Evolutionary conservation across 2,797 vertebrate genomes (phyloP).

Genomic region (Vireo griseus): DNA sequence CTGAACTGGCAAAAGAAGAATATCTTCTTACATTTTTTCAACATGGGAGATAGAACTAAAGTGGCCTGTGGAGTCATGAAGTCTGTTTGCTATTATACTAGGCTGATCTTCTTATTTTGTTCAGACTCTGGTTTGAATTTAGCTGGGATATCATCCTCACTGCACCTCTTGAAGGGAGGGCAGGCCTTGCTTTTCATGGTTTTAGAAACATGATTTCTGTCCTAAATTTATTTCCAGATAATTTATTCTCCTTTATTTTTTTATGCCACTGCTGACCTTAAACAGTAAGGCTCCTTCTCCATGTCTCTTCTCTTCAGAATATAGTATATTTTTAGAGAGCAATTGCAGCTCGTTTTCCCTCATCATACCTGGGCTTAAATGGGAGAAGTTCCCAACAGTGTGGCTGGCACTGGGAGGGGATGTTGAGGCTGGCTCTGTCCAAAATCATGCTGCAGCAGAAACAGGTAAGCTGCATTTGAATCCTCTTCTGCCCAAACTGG

Average conservation of each 20-base stretch:
- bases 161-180: neutral
- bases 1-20: neutral
- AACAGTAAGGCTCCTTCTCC: neutral
- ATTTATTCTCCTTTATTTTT: neutral
- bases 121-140: neutral
- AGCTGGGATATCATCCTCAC: neutral
- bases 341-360: neutral
- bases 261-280: neutral
- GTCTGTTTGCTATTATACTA: neutral
- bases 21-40: neutral
- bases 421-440: neutral
- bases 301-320: neutral
- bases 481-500: neutral
- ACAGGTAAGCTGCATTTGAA: neutral
- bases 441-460: neutral
- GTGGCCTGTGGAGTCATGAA: neutral
- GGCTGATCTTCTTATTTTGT: neutral
- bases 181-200: neutral
- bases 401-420: rapidly evolving
- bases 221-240: neutral
- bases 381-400: rapidly evolving
- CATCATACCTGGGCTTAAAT: rapidly evolving
- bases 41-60: neutral
- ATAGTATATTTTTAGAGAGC: neutral
- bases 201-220: neutral